phyloP scores from a whole-genome alignment of 2,888 invertebrate genomes.

The Tachystola acroxantha region DNA sequence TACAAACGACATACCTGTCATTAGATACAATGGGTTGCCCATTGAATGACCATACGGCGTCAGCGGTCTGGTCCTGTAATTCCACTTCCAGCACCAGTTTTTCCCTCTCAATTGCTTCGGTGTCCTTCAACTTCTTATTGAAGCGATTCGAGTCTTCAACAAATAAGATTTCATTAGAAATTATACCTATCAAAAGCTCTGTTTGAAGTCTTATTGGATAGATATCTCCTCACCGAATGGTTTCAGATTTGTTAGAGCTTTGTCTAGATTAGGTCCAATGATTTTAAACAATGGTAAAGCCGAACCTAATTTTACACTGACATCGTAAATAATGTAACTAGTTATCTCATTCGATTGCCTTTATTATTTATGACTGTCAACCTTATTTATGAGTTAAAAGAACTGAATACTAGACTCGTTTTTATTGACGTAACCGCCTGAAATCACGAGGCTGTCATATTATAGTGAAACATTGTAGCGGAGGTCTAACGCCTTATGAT shows the following conservation, averaged over 20 bases:
- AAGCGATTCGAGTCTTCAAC: conserved; percentile 95
- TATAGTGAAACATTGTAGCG: too few relatives aligned
- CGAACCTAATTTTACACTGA: conserved; percentile 2
- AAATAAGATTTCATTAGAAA: conserved; percentile 19
- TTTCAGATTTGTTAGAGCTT: neutral
- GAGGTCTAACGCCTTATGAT: too few relatives aligned
- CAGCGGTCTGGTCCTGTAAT: conserved; percentile 96
- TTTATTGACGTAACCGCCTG: too few relatives aligned
- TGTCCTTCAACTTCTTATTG: conserved; percentile 97
- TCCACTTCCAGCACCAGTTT: conserved; percentile 95
- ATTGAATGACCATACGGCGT: conserved; percentile 96
- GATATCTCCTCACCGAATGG: neutral
- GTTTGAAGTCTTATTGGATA: neutral
- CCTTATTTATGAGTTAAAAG: too few relatives aligned
- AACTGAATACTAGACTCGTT: too few relatives aligned
- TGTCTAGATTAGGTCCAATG: conserved; percentile 27
- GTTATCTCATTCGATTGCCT: too few relatives aligned
- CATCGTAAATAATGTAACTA: neutral
- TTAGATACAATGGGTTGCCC: conserved; percentile 90
- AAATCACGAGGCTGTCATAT: too few relatives aligned
- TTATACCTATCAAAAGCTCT: neutral
- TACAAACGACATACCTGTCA: conserved; percentile 81
- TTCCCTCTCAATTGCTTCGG: conserved; percentile 94
- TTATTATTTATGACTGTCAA: too few relatives aligned
- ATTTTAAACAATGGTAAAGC: conserved; percentile 28